These are phyloP conservation scores for Acromyrmex charruanus DNA, from an alignment of 1,140 invertebrate species.

Conservation along the genomic window DNA sequence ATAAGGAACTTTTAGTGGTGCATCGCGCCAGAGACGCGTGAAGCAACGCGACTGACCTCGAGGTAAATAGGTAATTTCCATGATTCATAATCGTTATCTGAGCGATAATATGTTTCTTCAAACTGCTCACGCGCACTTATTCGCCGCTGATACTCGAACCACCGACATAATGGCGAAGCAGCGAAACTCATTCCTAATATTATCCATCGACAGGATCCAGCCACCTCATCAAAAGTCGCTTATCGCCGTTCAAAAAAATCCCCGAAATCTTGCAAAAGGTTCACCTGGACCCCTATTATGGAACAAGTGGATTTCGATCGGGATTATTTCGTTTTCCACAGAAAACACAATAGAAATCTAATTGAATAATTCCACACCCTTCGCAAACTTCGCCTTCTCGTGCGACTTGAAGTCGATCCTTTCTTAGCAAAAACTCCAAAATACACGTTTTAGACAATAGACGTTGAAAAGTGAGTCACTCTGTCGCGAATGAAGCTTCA, in stretches of 20 bases:
- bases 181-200: background rate
- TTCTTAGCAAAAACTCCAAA: background rate
- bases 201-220: background rate
- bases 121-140: slow-evolving; percentile 14
- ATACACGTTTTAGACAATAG: background rate
- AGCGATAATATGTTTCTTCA: slow-evolving; percentile 39
- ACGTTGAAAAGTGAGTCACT: background rate
- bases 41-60: slow-evolving; percentile 36
- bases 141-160: slow-evolving; percentile 1
- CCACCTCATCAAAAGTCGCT: background rate
- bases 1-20: slow-evolving; percentile 48
- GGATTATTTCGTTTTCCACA: too few relatives aligned
- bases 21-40: slow-evolving; percentile 36
- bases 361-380: too few relatives aligned
- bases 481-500: background rate
- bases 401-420: background rate
- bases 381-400: background rate
- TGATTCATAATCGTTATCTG: slow-evolving; percentile 60
- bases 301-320: too few relatives aligned
- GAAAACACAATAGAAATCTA: too few relatives aligned
- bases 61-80: slow-evolving; percentile 59
- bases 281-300: too few relatives aligned
- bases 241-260: background rate
- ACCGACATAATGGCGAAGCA: slow-evolving; percentile 12
- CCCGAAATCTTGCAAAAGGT: background rate